phyloP scores from a whole-genome alignment of 2,797 vertebrate species.

The Clarias pachynema region DNA sequence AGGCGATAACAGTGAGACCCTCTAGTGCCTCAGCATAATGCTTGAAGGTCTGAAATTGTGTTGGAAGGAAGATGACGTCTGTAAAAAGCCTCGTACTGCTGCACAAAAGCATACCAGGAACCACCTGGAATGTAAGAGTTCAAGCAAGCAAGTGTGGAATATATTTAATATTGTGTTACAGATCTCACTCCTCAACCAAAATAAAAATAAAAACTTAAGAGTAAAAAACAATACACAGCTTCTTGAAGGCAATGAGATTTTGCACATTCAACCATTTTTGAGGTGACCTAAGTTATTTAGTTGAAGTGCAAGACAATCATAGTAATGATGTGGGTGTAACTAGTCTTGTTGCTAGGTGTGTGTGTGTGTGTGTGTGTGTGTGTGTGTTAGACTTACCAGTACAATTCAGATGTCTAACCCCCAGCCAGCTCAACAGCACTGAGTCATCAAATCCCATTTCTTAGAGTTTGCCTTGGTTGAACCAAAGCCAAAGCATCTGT shows the following conservation, averaged over 20 bases:
- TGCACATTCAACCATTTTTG: constrained; percentile 41
- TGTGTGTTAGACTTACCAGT: not conserved
- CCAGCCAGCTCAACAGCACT: not conserved
- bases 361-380: not conserved
- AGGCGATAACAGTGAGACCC: constrained; percentile 67
- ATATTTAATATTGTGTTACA: constrained; percentile 56
- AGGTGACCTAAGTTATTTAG: constrained; percentile 50
- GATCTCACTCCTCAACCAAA: constrained; percentile 50
- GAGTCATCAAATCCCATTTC: not conserved
- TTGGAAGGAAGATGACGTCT: constrained; percentile 55
- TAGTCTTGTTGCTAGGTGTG: constrained; percentile 1
- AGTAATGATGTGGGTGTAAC: constrained; percentile 21
- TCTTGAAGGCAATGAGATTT: constrained; percentile 49
- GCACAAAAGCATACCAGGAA: constrained; percentile 58
- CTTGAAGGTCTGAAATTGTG: constrained; percentile 62
- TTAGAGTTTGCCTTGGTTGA: not conserved
- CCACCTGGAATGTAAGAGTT: constrained; percentile 58
- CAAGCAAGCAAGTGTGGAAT: constrained; percentile 53
- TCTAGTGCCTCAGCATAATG: constrained; percentile 60
- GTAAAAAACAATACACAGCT: constrained; percentile 20
- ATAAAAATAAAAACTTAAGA: constrained; percentile 16
- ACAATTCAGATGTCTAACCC: not conserved
- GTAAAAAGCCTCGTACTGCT: constrained; percentile 58
- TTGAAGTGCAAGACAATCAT: constrained; percentile 35
- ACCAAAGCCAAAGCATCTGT: not conserved